Evolutionary conservation across 2,113 vertebrate species (phyloP), one percentile per base, ranked within the genome.

Genomic region (Podilymbus podiceps): DNA sequence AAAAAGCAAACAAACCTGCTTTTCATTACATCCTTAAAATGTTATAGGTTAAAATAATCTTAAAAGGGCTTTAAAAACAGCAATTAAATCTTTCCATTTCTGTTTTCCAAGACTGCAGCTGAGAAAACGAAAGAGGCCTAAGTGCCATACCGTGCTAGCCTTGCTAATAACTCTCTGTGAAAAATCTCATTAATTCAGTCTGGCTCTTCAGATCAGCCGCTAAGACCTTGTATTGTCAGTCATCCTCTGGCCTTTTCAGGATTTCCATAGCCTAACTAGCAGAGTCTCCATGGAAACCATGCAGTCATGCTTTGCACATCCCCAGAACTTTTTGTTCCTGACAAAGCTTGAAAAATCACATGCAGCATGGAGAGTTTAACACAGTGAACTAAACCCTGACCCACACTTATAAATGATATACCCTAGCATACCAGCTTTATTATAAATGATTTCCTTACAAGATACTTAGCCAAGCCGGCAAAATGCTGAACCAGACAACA

Each of bases 171-270:
- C 97, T 97, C 97, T 97, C 99, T 99, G 99, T 99, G 99, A 99
- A 99, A 99, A 99, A 99, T 99, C 99, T 99, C 99, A 99, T 99
- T 99, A 99, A 99, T 99, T 99, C 99, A 99, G 98, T 98, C 98
- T 98, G 98, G 98, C 98, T 99, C 98, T 98, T 98, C 98, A 99
- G 99, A 98, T 98, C 98, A 98, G 98, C 98, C 98, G 98, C 98
- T 99, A 98, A 99, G 98, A 98, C 99, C 99, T 99, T 98, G 99
- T 99, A 99, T 99, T 99, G 99, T 99, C 99, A 99, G 98, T 99
- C 99, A 99, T 98, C 98, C 98, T 98, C 98, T 98, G 99, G 98
- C 98, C 99, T 99, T 98, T 98, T 98, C 98, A 98, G 98, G 97
- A 98, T 98, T 98, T 98, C 98, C 98, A 99, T 98, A 97, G 98